A percentile compares a stretch with the other conserved stretches of the same genome.
Evolutionary conservation across 2,113 vertebrate genomes (phyloP).

Genomic region (Macroglossus sobrinus): DNA sequence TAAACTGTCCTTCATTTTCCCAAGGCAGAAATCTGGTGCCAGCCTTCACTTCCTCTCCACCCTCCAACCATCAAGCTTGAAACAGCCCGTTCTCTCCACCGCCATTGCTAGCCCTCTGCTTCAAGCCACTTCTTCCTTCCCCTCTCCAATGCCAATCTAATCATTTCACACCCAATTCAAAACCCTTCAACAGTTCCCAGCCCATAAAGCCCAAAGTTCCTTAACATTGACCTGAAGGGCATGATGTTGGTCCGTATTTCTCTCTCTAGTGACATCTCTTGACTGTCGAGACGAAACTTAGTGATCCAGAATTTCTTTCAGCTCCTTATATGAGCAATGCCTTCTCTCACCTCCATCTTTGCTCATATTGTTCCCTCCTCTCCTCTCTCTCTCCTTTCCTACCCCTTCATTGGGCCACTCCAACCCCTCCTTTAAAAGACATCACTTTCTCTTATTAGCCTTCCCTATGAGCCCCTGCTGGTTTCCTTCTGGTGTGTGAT

Average conservation of each 20-base stretch:
- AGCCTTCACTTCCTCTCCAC: not conserved
- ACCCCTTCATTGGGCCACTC: not conserved
- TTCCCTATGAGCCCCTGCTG: not conserved
- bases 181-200: not conserved
- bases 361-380: not conserved
- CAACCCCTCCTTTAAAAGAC: not conserved
- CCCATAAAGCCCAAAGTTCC: not conserved
- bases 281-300: not conserved
- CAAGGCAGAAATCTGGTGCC: not conserved
- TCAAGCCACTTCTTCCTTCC: not conserved
- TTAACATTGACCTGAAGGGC: not conserved
- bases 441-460: not conserved
- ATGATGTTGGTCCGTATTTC: not conserved
- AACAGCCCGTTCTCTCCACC: not conserved
- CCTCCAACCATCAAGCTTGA: not conserved
- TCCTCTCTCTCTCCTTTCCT: not conserved
- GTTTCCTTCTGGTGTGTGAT: not conserved
- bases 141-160: constrained; percentile 34
- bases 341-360: not conserved
- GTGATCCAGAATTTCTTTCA: not conserved
- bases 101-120: not conserved
- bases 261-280: not conserved
- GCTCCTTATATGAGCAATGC: not conserved
- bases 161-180: not conserved
- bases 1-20: not conserved